A percentile compares a stretch with the other conserved stretches of the same genome.
Conservation (phyloP, 2,888 invertebrate genomes). For the Cosmopolites sordidus region DNA sequence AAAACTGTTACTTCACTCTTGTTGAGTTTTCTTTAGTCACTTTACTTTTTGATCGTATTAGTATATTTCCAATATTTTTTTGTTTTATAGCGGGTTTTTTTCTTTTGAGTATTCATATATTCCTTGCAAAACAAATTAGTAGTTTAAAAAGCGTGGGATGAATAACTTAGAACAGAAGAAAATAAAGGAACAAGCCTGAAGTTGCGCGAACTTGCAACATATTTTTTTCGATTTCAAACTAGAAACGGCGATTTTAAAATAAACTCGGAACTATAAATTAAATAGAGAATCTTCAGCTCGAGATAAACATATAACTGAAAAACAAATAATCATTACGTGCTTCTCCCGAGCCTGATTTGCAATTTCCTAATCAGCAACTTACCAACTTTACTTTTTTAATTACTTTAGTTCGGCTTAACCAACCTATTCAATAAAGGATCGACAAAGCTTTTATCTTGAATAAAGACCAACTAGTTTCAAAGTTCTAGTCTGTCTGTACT, state of each 20-base stretch:
- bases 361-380: slow-evolving; percentile 39
- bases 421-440: slow-evolving; percentile 16
- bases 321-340: slow-evolving; percentile 38
- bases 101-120: no score
- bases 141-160: no score
- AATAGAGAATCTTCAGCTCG: background rate
- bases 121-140: no score
- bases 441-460: slow-evolving; percentile 16
- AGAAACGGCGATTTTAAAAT: background rate
- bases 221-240: no score
- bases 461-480: slow-evolving; percentile 21
- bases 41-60: no score
- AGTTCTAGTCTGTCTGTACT: slow-evolving; percentile 17
- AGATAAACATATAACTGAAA: slow-evolving; percentile 35
- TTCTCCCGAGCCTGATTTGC: slow-evolving; percentile 39
- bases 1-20: no score
- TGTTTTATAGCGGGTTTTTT: no score
- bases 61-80: no score
- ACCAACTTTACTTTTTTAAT: slow-evolving; percentile 35
- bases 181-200: no score
- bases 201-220: no score
- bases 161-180: no score
- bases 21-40: no score
- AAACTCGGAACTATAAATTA: background rate
- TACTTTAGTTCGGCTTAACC: slow-evolving; percentile 27